These are phyloP conservation scores for Babylonia areolata DNA, from an alignment of 1,140 invertebrate species.

Conservation along the genomic window DNA sequence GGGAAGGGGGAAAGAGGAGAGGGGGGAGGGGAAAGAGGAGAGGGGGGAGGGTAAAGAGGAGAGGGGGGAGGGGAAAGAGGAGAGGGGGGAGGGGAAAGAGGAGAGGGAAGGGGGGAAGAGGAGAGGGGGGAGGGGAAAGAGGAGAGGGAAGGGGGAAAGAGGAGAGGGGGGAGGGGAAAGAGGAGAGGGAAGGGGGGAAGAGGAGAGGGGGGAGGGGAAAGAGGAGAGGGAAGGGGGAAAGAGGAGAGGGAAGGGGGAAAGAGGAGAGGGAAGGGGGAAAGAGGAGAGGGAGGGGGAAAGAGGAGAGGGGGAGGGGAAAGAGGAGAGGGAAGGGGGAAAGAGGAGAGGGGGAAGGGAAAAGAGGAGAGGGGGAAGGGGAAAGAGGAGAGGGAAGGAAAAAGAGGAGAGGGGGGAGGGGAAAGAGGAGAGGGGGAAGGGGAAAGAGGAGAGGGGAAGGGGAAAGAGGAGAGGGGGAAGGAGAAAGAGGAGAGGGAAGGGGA, in stretches of 20 bases:
- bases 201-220: background rate
- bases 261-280: background rate
- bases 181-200: background rate
- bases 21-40: too few relatives aligned
- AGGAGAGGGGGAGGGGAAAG: background rate
- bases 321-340: constrained; percentile 9
- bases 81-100: too few relatives aligned
- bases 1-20: too few relatives aligned
- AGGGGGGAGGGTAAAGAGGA: too few relatives aligned
- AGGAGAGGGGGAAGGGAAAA: background rate
- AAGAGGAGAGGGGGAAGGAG: too few relatives aligned
- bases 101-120: background rate
- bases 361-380: too few relatives aligned
- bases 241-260: background rate
- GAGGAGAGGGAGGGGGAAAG: constrained; percentile 19
- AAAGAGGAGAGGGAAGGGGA: too few relatives aligned
- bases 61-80: too few relatives aligned
- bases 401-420: background rate
- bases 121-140: too few relatives aligned
- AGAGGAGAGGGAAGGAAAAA: background rate
- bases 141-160: too few relatives aligned
- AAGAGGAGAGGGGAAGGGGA: background rate
- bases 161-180: too few relatives aligned
- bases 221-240: background rate
- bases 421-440: background rate